Base-by-base conservation (phyloP, 1,140 invertebrate species). In the Drosophila novamexicana region DNA sequence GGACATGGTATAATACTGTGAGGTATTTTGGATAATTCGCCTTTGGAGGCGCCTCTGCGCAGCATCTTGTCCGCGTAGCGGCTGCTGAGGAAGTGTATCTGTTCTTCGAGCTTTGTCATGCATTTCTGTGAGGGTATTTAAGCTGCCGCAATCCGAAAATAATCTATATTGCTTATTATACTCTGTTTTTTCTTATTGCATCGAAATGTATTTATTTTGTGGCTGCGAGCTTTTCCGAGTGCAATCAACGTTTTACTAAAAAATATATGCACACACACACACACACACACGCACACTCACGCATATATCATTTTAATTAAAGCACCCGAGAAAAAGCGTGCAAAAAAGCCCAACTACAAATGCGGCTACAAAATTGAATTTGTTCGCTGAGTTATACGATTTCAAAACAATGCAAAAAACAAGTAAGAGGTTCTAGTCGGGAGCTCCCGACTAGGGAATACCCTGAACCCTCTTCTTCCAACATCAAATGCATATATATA, bases 191-290 rank as follows among this genome's bases (percentile, higher is more conserved):
- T 29, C 67, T 70, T 70, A 64, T 53, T 56, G 69, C 42, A 40
- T n/a, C 40, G 37, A 58, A 89, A 84, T 90, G 70, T 81, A 88
- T 86, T 86, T 86, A 77, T 88, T 86, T 86, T 88, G 76, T 54
- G 77, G 69, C 76, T 86, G 54, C 54, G 22, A 72, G 78, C 54
- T 67, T 68, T 80, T 53, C 63, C 63, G 63, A 36, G 57, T 45
- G 50, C 63, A 73, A 61, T 58, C 47, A 70, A 75, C 71, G 57
- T 69, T 58, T 42, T 18, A 29, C 59, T 59, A 70, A 49, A 65
- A 18, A 53, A 47, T 54, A 29, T 56, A 42, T 22, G 18, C 29
- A 53, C 32, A 18, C 36, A 59, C 49, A 49, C 7, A 29, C 7
- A 36, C 39, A 37, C 39, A 40, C 39, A 52, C 34, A 45, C 50